phyloP scores from a whole-genome alignment of 2,113 vertebrate genomes.

The Nyctereutes procyonoides region DNA sequence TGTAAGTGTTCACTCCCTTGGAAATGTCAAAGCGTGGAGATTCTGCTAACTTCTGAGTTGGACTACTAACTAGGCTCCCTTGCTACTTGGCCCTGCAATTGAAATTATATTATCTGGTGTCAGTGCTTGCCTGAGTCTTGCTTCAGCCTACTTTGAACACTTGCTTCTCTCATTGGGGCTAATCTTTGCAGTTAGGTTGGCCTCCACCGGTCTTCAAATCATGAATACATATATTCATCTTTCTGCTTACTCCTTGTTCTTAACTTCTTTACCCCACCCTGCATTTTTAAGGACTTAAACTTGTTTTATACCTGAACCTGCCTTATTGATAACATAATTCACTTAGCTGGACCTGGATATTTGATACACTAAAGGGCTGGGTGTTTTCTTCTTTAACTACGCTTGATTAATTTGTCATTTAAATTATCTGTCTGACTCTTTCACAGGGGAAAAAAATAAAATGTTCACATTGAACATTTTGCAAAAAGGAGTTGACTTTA shows the following conservation, averaged over 20 bases:
- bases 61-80: background rate
- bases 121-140: background rate
- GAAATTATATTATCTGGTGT: background rate
- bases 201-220: background rate
- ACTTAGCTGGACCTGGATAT: background rate
- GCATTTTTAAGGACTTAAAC: background rate
- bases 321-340: background rate
- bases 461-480: conserved; percentile 6
- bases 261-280: background rate
- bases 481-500: background rate
- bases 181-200: background rate
- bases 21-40: background rate
- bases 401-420: background rate
- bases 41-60: background rate
- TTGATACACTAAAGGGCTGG: background rate
- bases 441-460: background rate
- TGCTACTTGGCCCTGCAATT: background rate
- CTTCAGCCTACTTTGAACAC: background rate
- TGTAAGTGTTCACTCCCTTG: background rate
- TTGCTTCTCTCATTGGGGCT: background rate
- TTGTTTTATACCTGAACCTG: background rate
- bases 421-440: background rate
- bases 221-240: background rate
- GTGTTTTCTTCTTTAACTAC: background rate
- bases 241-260: background rate